Evolutionary conservation across 2,888 invertebrate species (phyloP).

Genomic region (Omphaloscelis lunosa): DNA sequence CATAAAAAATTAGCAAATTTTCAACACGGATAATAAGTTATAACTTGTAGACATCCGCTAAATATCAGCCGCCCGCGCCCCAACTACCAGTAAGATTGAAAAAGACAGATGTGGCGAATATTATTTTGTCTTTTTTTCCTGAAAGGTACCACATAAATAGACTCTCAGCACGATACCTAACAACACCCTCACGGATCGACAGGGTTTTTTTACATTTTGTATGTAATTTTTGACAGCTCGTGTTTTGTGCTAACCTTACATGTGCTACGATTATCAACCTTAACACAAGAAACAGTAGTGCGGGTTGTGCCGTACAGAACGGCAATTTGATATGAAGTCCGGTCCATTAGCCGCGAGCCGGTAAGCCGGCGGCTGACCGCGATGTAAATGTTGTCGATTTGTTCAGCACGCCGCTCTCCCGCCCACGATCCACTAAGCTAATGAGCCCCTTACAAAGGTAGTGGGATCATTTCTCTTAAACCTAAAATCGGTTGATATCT

Average conservation of each 20-base stretch:
- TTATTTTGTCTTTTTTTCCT: too few species aligned
- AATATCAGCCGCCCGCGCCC: too few species aligned
- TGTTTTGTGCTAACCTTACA: too few species aligned
- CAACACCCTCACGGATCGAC: too few species aligned
- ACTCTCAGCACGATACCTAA: too few species aligned
- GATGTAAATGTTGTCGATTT: constrained; percentile 79
- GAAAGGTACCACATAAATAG: too few species aligned
- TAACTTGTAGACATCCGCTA: too few species aligned
- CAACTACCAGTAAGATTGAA: too few species aligned
- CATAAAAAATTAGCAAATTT: too few species aligned
- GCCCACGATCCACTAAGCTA: constrained; percentile 72
- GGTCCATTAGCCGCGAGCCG: constrained; percentile 72
- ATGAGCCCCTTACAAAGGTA: constrained; percentile 74
- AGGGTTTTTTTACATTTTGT: not conserved
- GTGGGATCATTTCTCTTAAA: constrained; percentile 68
- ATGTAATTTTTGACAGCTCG: not conserved
- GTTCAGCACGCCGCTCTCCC: constrained; percentile 67
- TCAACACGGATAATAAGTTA: too few species aligned
- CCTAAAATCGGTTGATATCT: constrained; percentile 60
- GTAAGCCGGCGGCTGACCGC: constrained; percentile 72
- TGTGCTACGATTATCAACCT: constrained; percentile 8
- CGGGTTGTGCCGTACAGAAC: constrained; percentile 44
- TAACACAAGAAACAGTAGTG: constrained; percentile 18
- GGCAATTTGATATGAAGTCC: constrained; percentile 73
- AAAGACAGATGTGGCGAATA: too few species aligned